A percentile compares a stretch with the other conserved stretches of the same genome.
Evolutionary conservation across 2,797 vertebrate genomes (phyloP).

Genomic region (Chelidonichthys spinosus): DNA sequence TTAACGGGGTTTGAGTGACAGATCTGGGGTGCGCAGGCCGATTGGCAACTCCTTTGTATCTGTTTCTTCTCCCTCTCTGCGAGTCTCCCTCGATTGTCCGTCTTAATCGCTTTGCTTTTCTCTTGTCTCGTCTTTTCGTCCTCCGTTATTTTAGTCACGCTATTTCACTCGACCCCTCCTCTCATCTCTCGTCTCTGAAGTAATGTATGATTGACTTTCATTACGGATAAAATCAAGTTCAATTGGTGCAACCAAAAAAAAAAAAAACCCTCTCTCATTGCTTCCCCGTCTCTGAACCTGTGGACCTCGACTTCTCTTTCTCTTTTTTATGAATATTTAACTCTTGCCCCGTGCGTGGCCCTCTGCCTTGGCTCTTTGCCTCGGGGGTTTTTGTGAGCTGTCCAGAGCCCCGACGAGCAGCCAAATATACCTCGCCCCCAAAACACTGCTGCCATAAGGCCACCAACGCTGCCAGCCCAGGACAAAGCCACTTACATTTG

Average conservation of each 20-base stretch:
- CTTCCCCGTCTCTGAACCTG: constrained; percentile 34
- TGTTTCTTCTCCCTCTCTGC: not conserved
- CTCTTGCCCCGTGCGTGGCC: constrained; percentile 52
- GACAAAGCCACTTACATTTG: constrained; percentile 31
- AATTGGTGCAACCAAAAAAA: not conserved
- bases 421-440: constrained; percentile 49
- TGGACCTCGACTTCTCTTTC: constrained; percentile 33
- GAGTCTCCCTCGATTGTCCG: constrained; percentile 12
- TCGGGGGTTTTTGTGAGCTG: constrained; percentile 25
- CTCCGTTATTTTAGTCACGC: constrained; percentile 13
- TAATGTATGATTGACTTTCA: constrained; percentile 35
- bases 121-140: constrained; percentile 28
- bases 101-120: constrained; percentile 32
- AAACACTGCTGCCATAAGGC: constrained; percentile 39
- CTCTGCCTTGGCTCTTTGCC: constrained; percentile 63
- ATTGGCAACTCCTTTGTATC: constrained; percentile 37
- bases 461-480: constrained; percentile 40
- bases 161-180: not conserved
- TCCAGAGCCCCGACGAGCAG: constrained; percentile 49
- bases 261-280: constrained; percentile 21
- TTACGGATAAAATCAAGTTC: constrained; percentile 26
- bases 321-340: constrained; percentile 77
- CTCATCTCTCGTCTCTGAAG: constrained; percentile 34
- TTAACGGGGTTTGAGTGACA: constrained; percentile 69
- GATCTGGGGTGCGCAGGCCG: constrained; percentile 57